Evolutionary conservation across 2,113 vertebrate genomes (phyloP).

Genomic region (Sciurus niger): DNA sequence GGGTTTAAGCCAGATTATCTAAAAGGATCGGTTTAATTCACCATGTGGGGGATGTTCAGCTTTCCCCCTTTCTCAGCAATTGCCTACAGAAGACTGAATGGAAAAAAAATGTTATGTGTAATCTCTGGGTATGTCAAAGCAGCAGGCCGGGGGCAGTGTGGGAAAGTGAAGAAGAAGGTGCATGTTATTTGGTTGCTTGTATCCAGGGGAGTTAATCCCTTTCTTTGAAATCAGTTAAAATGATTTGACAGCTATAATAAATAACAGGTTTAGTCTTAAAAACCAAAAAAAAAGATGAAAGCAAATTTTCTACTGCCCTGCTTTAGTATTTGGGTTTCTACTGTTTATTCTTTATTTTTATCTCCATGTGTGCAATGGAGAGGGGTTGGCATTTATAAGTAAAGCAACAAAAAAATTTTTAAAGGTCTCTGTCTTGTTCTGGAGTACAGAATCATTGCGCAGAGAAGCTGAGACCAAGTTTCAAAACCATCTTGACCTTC

Average conservation of each 20-base stretch:
- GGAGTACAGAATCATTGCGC: neutral
- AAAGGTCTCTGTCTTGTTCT: neutral
- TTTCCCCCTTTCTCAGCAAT: neutral
- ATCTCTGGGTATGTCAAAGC: neutral
- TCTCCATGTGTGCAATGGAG: neutral
- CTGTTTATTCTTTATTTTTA: neutral
- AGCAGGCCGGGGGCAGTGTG: neutral
- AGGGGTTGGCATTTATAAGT: neutral
- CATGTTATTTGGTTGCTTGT: neutral
- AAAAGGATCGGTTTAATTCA: neutral
- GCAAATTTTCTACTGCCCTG: neutral
- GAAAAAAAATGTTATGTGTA: neutral
- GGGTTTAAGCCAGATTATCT: neutral
- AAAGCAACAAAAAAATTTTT: neutral
- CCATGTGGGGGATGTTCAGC: neutral
- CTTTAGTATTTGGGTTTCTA: neutral
- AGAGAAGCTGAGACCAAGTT: neutral
- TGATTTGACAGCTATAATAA: constrained; percentile 60
- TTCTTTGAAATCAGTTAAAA: constrained; percentile 55
- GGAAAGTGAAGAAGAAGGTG: neutral
- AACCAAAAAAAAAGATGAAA: neutral
- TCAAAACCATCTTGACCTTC: neutral
- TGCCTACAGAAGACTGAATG: neutral
- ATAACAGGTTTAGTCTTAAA: neutral
- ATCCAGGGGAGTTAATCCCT: constrained; percentile 67